Evolutionary conservation across 2,888 invertebrate genomes (phyloP).

Genomic region (Axea sp.): DNA sequence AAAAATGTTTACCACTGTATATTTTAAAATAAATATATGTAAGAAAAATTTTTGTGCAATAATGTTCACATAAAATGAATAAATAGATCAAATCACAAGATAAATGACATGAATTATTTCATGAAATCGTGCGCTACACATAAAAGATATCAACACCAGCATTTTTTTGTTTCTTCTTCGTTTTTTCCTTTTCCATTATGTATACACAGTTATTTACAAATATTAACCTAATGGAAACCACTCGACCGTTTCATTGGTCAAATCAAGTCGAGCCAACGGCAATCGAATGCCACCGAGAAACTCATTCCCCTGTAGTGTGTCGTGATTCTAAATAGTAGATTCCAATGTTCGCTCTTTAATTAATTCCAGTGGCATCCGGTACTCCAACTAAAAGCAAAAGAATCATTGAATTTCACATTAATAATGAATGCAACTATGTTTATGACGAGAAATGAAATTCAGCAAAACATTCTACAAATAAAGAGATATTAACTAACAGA

Average conservation of each 20-base stretch:
- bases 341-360: constrained; percentile 89
- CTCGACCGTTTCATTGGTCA: constrained; percentile 88
- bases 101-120: not conserved
- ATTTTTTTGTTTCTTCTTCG: not conserved
- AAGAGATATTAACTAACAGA: too few relatives aligned
- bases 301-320: constrained; percentile 95
- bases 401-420: constrained; percentile 7
- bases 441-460: too few relatives aligned
- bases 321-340: constrained; percentile 97
- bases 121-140: constrained; percentile 2
- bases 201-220: constrained; percentile 50
- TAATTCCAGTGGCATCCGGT: constrained; percentile 86
- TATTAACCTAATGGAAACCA: constrained; percentile 88
- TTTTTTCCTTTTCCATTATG: constrained; percentile 2
- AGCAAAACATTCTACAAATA: too few relatives aligned
- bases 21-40: constrained; percentile 12
- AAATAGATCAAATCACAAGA: constrained; percentile 9
- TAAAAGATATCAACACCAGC: too few relatives aligned
- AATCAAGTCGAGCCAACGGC: constrained; percentile 86
- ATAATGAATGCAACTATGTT: constrained; percentile 19
- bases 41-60: constrained; percentile 9
- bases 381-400: constrained; percentile 46
- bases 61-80: constrained; percentile 3
- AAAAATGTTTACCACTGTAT: not conserved
- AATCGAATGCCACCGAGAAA: constrained; percentile 95